A percentile compares a stretch with the other conserved stretches of the same genome.
phyloP scores from a whole-genome alignment of 1,140 invertebrate species.

The Geopemphigus sp. region DNA sequence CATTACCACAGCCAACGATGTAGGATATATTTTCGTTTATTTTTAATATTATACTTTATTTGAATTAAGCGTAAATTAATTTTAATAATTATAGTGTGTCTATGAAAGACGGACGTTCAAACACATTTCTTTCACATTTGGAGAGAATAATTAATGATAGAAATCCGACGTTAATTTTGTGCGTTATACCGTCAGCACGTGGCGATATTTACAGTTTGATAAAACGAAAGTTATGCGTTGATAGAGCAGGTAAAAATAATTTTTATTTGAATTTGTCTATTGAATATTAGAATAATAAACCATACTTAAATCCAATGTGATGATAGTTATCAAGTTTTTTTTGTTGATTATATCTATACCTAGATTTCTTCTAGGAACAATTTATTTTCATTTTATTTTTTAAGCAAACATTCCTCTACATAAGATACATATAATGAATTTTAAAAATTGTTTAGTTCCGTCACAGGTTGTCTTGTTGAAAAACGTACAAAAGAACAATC shows the following conservation, averaged over 20 bases:
- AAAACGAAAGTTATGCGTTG: constrained; percentile 80
- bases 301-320: too few relatives aligned
- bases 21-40: constrained; percentile 19
- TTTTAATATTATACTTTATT: neutral
- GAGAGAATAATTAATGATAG: constrained; percentile 60
- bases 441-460: constrained; percentile 62
- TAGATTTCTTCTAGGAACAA: too few relatives aligned
- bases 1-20: constrained; percentile 31
- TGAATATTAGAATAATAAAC: too few relatives aligned
- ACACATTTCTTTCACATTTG: constrained; percentile 57
- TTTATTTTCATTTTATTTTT: too few relatives aligned
- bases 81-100: constrained; percentile 26
- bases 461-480: constrained; percentile 71
- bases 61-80: neutral
- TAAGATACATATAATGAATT: too few relatives aligned
- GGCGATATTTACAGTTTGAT: constrained; percentile 76
- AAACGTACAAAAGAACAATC: constrained; percentile 60
- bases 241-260: constrained; percentile 58
- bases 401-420: too few relatives aligned
- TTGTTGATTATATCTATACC: too few relatives aligned
- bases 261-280: too few relatives aligned
- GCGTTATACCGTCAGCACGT: constrained; percentile 67
- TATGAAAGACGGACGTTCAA: constrained; percentile 53
- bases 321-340: too few relatives aligned
- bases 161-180: constrained; percentile 65